Evolutionary conservation across 1,140 invertebrate genomes (phyloP).

Genomic region (Pogonomyrmex californicus): DNA sequence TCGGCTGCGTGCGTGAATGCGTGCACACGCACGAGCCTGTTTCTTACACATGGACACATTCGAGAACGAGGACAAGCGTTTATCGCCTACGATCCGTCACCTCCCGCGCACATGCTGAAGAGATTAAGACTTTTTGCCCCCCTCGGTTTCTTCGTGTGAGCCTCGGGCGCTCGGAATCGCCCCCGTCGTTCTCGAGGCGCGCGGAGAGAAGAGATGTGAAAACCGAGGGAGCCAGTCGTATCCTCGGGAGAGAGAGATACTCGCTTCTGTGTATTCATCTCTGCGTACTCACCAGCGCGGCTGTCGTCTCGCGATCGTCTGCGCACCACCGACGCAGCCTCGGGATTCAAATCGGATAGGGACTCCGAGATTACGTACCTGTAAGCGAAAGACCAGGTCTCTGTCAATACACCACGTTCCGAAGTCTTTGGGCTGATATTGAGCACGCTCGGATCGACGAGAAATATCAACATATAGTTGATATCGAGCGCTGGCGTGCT

Average conservation of each 20-base stretch:
- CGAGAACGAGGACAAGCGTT: constrained; percentile 62
- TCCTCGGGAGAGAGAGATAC: constrained; percentile 34
- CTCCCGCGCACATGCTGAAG: constrained; percentile 77
- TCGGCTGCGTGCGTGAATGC: background rate
- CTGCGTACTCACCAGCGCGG: constrained; percentile 53
- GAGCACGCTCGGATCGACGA: background rate
- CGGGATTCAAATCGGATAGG: background rate
- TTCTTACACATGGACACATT: background rate
- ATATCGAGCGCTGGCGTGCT: background rate
- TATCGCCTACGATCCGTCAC: constrained; percentile 77
- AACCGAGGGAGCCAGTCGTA: constrained; percentile 17
- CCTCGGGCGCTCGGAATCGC: constrained; percentile 36
- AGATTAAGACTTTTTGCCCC: constrained; percentile 79
- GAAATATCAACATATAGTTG: constrained; percentile 1
- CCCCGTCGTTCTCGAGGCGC: constrained; percentile 41
- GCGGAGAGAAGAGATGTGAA: constrained; percentile 40
- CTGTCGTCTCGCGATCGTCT: background rate
- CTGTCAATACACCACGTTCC: background rate
- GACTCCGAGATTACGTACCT: constrained; percentile 57
- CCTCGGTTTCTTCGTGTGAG: constrained; percentile 56
- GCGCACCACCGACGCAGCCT: background rate
- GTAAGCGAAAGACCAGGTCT: background rate
- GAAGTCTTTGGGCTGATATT: constrained; percentile 21
- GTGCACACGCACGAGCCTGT: background rate
- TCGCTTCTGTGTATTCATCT: constrained; percentile 2